phyloP scores from a whole-genome alignment of 1,140 invertebrate species.

The Dreissena rostriformis region DNA sequence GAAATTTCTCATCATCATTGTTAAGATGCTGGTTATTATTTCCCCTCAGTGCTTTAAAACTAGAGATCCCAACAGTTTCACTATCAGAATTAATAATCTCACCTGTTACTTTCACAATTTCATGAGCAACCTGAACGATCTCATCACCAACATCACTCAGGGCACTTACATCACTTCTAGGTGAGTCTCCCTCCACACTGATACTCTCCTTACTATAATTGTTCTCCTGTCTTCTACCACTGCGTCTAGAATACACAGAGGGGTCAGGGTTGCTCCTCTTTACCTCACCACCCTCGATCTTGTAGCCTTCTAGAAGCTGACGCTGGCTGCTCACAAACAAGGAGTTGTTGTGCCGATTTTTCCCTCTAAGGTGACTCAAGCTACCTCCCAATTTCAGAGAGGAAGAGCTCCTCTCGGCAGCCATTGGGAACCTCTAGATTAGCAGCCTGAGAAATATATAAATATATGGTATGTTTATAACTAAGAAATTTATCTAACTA shows the following conservation, averaged over 20 bases:
- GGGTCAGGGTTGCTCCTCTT: not conserved
- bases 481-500: too few species aligned
- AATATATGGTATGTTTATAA: not conserved
- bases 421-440: conserved; percentile 3
- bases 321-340: conserved; percentile 6
- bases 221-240: not conserved
- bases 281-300: not conserved
- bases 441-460: conserved; percentile 30
- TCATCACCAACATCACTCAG: not conserved
- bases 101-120: not conserved
- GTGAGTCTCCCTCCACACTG: conserved; percentile 17
- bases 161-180: conserved; percentile 19
- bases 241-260: not conserved
- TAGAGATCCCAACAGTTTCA: conserved; percentile 1
- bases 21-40: too few species aligned
- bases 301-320: not conserved
- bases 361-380: not conserved
- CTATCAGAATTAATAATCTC: conserved; percentile 1
- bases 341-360: not conserved
- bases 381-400: conserved; percentile 32
- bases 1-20: not conserved
- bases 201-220: not conserved
- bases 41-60: too few species aligned
- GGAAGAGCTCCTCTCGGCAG: conserved; percentile 12
- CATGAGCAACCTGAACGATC: not conserved